Conservation (phyloP, 2,113 vertebrate species). For the Okapia johnstoni region DNA sequence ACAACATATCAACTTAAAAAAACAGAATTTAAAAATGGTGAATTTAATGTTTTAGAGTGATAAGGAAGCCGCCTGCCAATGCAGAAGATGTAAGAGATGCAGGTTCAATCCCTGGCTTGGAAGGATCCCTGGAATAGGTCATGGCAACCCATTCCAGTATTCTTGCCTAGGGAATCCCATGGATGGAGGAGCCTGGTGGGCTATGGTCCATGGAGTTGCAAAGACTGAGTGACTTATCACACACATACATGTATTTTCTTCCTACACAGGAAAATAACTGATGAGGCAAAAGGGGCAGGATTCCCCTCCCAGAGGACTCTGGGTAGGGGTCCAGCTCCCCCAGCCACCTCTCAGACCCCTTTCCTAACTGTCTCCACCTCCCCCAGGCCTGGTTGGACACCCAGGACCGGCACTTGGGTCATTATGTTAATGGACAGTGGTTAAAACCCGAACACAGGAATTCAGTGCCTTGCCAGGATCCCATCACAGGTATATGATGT, state of each 20-base stretch:
- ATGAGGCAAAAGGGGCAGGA: background rate
- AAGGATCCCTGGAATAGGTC: background rate
- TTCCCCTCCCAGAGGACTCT: background rate
- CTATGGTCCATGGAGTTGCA: background rate
- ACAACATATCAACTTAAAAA: background rate
- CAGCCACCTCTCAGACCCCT: background rate
- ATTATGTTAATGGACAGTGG: conserved; percentile 76
- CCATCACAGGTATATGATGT: conserved; percentile 70
- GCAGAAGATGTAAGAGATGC: background rate
- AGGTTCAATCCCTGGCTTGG: background rate
- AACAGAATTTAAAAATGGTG: background rate
- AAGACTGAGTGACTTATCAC: background rate
- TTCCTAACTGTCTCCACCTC: background rate
- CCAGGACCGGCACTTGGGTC: conserved; percentile 72
- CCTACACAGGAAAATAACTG: background rate
- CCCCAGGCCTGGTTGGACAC: conserved; percentile 78
- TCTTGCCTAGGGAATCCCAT: background rate
- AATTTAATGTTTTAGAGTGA: background rate
- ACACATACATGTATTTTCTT: background rate
- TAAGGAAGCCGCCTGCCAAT: background rate
- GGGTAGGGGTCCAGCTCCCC: background rate
- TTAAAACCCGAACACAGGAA: conserved; percentile 67
- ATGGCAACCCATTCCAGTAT: background rate
- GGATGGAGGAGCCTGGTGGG: background rate
- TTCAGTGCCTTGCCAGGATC: conserved; percentile 60